These are phyloP conservation scores for Drosophila incognita DNA, from an alignment of 2,888 invertebrate genomes.

Conservation along the genomic window DNA sequence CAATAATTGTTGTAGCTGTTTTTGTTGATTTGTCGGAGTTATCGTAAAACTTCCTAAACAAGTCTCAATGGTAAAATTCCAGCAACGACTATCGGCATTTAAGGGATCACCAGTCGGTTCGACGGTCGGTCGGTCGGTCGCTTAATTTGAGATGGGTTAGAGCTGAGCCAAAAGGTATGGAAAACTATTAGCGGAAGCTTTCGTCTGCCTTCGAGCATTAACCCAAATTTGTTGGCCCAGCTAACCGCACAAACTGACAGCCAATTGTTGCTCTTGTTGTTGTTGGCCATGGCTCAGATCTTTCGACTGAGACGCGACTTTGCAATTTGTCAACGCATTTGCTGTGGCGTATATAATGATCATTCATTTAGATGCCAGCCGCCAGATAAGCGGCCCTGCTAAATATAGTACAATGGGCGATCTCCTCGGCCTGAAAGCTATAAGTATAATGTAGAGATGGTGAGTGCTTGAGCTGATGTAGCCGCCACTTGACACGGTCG, in stretches of 20 bases:
- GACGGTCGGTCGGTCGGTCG: not conserved
- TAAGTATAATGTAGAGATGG: conserved; percentile 30
- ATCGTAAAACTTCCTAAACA: conserved; percentile 67
- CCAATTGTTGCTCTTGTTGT: conserved; percentile 14
- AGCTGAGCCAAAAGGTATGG: conserved; percentile 8
- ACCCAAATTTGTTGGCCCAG: conserved; percentile 67
- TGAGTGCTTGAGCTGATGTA: conserved; percentile 48
- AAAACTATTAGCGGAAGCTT: conserved; percentile 40
- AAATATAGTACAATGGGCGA: conserved; percentile 52
- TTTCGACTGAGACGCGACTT: conserved; percentile 53
- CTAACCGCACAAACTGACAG: conserved; percentile 32
- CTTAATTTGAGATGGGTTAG: not conserved
- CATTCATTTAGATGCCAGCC: conserved; percentile 77
- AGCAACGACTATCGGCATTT: conserved; percentile 60
- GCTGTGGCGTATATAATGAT: conserved; percentile 67
- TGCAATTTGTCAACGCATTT: conserved; percentile 78
- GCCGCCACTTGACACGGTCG: conserved; percentile 52
- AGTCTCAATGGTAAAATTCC: conserved; percentile 78
- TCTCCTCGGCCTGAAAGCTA: conserved; percentile 9
- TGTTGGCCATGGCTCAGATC: conserved; percentile 35
- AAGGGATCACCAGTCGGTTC: conserved; percentile 81
- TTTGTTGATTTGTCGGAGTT: conserved; percentile 38
- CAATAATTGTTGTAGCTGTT: conserved; percentile 53
- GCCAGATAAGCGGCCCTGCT: conserved; percentile 64
- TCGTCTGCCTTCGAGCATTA: conserved; percentile 60